Evolutionary conservation across 1,140 invertebrate species (phyloP).

Genomic region (Mamestra configurata): DNA sequence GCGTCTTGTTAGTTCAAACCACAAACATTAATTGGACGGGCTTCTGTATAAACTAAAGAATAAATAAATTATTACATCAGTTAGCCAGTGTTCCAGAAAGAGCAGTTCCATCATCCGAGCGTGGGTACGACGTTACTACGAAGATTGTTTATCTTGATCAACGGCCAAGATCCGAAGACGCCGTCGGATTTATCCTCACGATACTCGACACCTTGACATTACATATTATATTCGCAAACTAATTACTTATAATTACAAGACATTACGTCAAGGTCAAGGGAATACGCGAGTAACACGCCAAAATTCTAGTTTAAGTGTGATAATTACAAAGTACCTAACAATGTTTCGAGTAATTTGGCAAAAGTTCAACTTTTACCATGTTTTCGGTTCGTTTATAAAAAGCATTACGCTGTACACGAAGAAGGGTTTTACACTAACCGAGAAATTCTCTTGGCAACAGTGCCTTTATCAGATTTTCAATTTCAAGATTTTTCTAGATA

Average conservation of each 20-base stretch:
- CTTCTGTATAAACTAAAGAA: slow-evolving; percentile 29
- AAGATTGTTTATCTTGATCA: slow-evolving; percentile 71
- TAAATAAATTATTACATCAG: slow-evolving; percentile 52
- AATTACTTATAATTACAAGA: slow-evolving; percentile 59
- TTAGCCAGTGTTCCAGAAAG: slow-evolving; percentile 55
- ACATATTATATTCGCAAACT: slow-evolving; percentile 57
- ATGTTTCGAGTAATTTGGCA: slow-evolving; percentile 39
- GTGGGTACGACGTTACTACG: slow-evolving; percentile 46
- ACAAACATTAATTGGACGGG: slow-evolving; percentile 2
- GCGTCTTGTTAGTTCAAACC: neutral
- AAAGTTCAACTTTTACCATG: slow-evolving; percentile 24
- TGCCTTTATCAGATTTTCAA: neutral
- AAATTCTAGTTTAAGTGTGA: slow-evolving; percentile 35
- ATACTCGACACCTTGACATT: slow-evolving; percentile 68
- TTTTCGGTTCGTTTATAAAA: slow-evolving; percentile 27
- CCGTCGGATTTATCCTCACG: slow-evolving; percentile 58
- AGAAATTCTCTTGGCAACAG: slow-evolving; percentile 8
- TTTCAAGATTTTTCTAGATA: neutral
- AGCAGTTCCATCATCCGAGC: slow-evolving; percentile 56
- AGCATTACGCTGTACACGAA: slow-evolving; percentile 10
- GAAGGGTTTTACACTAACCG: slow-evolving; percentile 29
- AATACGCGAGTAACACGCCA: slow-evolving; percentile 10
- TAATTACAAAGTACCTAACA: slow-evolving; percentile 32
- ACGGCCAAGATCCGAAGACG: slow-evolving; percentile 61
- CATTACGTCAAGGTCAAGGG: slow-evolving; percentile 52